Conservation (phyloP, 92 coral and sea anemone genomes). For the Porites cylindrica region DNA sequence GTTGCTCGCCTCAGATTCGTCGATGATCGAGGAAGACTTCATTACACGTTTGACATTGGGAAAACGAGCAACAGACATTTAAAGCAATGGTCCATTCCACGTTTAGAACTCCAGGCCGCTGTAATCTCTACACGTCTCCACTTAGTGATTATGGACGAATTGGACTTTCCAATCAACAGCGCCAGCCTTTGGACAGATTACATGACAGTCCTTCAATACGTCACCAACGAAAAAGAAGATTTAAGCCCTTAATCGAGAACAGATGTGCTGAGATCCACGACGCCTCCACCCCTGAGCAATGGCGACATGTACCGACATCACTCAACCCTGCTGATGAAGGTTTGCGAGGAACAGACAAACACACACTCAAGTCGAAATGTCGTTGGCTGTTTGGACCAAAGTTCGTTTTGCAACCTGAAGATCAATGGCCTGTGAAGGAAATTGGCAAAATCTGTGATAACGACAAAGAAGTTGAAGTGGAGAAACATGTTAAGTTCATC, state of each 20-base stretch:
- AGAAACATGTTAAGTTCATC: too few relatives aligned
- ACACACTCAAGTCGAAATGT: conserved; percentile 33
- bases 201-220: too few relatives aligned
- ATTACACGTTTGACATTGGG: neutral
- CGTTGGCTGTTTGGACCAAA: conserved; percentile 41
- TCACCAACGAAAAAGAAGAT: conserved; percentile 1
- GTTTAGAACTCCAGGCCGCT: neutral
- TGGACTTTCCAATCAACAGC: neutral
- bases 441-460: too few relatives aligned
- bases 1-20: neutral
- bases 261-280: neutral
- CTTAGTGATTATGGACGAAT: neutral
- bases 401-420: too few relatives aligned
- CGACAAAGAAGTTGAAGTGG: too few relatives aligned
- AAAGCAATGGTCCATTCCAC: neutral
- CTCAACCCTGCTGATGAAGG: neutral
- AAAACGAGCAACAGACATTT: neutral
- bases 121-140: neutral
- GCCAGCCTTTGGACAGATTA: neutral
- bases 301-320: neutral
- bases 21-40: neutral
- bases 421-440: too few relatives aligned
- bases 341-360: conserved; percentile 20
- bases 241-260: too few relatives aligned
- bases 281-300: neutral